Percentiles rank a stretch among this genome's conserved stretches.
phyloP scores from a whole-genome alignment of 2,888 invertebrate genomes.

The Sthenelais limicola region DNA sequence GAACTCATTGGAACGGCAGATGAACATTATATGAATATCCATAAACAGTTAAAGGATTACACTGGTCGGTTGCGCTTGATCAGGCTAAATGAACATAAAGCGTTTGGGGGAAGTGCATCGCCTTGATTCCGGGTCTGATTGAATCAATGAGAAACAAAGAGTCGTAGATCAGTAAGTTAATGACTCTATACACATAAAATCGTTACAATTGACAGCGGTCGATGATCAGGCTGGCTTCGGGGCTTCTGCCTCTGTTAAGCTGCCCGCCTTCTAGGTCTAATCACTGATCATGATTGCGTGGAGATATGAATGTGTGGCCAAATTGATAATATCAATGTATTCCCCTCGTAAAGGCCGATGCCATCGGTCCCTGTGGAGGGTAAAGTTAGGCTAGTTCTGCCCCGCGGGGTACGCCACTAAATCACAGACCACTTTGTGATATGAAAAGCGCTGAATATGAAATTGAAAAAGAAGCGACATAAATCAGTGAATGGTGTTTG shows the following conservation, averaged over 20 bases:
- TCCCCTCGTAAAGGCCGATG: background rate
- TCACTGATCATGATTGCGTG: conserved; percentile 10
- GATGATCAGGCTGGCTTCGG: background rate
- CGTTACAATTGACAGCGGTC: conserved; percentile 23
- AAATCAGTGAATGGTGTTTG: conserved; percentile 4
- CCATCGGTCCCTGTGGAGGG: background rate
- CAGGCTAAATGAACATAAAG: conserved; percentile 13
- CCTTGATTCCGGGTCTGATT: background rate
- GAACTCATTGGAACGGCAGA: too few species aligned
- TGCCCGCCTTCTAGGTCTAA: too few species aligned
- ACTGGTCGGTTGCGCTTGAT: conserved; percentile 15
- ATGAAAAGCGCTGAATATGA: conserved; percentile 26
- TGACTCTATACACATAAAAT: conserved; percentile 19
- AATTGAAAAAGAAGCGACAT: conserved; percentile 17
- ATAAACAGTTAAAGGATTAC: conserved; percentile 15
- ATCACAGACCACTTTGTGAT: background rate
- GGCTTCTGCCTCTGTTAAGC: background rate
- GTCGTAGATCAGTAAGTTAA: conserved; percentile 14
- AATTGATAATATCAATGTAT: conserved; percentile 28
- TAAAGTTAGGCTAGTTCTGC: background rate
- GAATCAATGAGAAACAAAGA: conserved; percentile 12
- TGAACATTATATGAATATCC: background rate
- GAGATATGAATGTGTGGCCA: background rate
- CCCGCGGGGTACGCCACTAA: background rate
- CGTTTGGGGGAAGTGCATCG: conserved; percentile 2